phyloP scores from a whole-genome alignment of 1,140 invertebrate genomes.

The Pogonomyrmex californicus region DNA sequence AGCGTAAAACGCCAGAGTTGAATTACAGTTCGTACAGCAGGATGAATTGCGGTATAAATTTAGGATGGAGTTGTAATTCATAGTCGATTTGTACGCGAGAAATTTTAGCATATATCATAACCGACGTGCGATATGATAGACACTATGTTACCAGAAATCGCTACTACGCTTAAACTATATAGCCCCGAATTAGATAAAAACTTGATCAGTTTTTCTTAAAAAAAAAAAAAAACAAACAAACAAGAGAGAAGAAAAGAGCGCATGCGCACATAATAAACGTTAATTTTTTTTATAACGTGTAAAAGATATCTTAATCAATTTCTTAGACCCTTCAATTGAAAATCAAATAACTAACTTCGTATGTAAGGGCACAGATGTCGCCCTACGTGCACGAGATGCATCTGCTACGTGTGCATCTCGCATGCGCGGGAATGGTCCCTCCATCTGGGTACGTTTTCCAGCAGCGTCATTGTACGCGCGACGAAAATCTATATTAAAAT shows the following conservation, averaged over 20 bases:
- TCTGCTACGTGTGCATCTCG: neutral
- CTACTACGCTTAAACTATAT: neutral
- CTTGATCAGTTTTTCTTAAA: too few species aligned
- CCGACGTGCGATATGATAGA: neutral
- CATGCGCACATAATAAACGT: too few species aligned
- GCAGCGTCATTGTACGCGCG: slow-evolving; percentile 63
- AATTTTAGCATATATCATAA: neutral
- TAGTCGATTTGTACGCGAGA: neutral
- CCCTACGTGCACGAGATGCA: neutral
- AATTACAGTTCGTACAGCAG: neutral
- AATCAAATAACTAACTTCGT: neutral
- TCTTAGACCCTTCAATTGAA: too few species aligned
- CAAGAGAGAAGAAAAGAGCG: too few species aligned
- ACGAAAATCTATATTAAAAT: slow-evolving; percentile 86
- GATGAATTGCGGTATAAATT: neutral
- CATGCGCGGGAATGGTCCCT: slow-evolving; percentile 67
- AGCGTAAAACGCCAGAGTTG: neutral
- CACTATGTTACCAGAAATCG: neutral
- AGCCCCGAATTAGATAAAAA: too few species aligned
- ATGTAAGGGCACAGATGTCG: neutral
- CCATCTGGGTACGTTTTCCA: slow-evolving; percentile 64
- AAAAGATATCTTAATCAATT: too few species aligned
- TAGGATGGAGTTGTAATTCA: slow-evolving; percentile 11
- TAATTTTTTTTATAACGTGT: too few species aligned
- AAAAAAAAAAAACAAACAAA: too few species aligned